Evolutionary conservation across 1,140 invertebrate genomes (phyloP).

Genomic region (Phymorhynchus buccinoides): DNA sequence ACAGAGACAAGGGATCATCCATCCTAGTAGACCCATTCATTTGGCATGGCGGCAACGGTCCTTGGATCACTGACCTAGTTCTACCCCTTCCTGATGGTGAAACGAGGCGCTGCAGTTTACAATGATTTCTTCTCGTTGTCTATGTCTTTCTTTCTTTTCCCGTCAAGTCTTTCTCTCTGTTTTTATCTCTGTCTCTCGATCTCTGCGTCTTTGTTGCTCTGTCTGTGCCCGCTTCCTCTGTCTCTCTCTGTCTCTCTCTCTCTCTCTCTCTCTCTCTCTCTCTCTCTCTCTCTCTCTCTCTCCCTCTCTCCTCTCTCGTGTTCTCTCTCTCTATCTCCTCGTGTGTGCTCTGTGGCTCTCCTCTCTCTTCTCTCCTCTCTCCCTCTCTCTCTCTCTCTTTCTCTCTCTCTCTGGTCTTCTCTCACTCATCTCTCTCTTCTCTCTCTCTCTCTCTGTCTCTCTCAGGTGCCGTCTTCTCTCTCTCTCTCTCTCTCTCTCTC

Average conservation of each 20-base stretch:
- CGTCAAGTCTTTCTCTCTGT: background rate
- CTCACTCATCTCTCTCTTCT: background rate
- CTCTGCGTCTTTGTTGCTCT: no score
- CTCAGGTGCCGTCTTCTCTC: no score
- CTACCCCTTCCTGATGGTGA: no score
- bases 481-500: no score
- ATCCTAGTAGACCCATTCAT: no score
- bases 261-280: background rate
- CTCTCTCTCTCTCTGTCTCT: background rate
- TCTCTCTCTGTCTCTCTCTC: background rate
- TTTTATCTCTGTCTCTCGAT: background rate
- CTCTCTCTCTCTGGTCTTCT: background rate
- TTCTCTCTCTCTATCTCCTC: background rate
- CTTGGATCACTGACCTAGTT: no score
- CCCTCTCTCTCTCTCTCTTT: slow-evolving; percentile 40
- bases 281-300: background rate
- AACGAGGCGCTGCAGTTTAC: no score
- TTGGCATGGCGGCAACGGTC: no score
- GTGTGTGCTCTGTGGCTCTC: background rate
- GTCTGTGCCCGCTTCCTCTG: background rate
- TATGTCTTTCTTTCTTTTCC: no score
- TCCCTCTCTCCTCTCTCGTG: background rate
- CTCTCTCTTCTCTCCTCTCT: slow-evolving; percentile 46
- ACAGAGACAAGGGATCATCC: no score
- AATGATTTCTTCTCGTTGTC: no score